phyloP scores from a whole-genome alignment of 2,888 invertebrate species.

The Drosophila limbata region DNA sequence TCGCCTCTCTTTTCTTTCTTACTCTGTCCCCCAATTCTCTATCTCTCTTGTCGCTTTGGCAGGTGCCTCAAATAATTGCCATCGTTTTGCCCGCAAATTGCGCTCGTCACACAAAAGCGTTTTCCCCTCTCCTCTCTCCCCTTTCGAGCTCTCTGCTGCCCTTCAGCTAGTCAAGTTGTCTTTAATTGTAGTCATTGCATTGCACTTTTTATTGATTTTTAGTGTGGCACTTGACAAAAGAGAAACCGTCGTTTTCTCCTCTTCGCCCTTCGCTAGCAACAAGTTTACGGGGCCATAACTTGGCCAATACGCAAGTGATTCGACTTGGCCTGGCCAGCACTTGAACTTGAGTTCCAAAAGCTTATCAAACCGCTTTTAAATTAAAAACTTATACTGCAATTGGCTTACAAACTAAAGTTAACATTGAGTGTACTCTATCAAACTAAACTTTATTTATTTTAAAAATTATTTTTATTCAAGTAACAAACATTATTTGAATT shows the following conservation, averaged over 20 bases:
- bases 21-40: not conserved
- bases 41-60: slow-evolving; percentile 15
- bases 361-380: slow-evolving; percentile 24
- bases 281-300: slow-evolving; percentile 32
- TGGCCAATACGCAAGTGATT: slow-evolving; percentile 25
- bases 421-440: slow-evolving; percentile 4
- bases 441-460: too few relatives aligned
- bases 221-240: slow-evolving; percentile 26
- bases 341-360: slow-evolving; percentile 20
- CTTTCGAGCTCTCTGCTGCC: not conserved
- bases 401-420: not conserved
- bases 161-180: slow-evolving; percentile 46
- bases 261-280: not conserved
- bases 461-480: too few relatives aligned
- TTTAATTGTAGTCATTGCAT: slow-evolving; percentile 47
- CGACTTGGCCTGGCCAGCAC: slow-evolving; percentile 5
- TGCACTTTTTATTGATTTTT: slow-evolving; percentile 63
- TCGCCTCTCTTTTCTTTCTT: not conserved
- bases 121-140: not conserved
- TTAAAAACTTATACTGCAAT: not conserved
- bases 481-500: too few relatives aligned
- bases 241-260: not conserved
- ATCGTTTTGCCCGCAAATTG: slow-evolving; percentile 69
- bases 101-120: slow-evolving; percentile 48
- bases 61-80: slow-evolving; percentile 70